Evolutionary conservation across 2,797 vertebrate genomes (phyloP), one percentile per base, ranked within the genome.

Genomic region (Enteromius anoplus): DNA sequence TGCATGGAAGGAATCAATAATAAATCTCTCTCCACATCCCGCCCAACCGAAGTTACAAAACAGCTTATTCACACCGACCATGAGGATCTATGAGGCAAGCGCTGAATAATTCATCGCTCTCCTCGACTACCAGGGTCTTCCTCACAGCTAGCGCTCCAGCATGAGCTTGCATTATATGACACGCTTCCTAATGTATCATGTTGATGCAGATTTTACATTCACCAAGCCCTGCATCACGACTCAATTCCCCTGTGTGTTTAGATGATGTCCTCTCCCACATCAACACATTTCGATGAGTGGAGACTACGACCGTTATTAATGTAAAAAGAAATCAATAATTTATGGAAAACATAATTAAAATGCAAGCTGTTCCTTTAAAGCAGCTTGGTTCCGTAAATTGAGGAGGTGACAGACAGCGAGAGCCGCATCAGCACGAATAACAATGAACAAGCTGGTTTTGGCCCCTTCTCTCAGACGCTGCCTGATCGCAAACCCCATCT

Each of bases 381-480:
- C 49, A 40, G 51, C 68, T 79, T 42, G 68, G 23, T 29, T 62
- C 7, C 37, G 0, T 69, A 29, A n/a, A 29, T 19, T 68, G 29
- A 64, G 70, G 37, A 58, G 58, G 47, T 49, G 53, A 29, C 53
- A 32, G 53, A 77, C 15, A 53, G 53, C 40, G 75, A 81, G 87
- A 81, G 75, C 58, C 21, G 21, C 73, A 83, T 73, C 71, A 40
- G 32, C 51, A 66, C 45, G 76, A 81, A 84, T 86, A 78, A 73
- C 42, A 80, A 66, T 37, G 78, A 81, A 75, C 71, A 32, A 65
- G 64, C 84, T 77, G 71, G 71, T 82, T 84, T 80, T 84, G 65
- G 40, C 84, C 87, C n/a, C 62, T 75, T 85, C 55, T 76, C 66
- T 81, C 71, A 19, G n/a, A 53, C 26, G 60, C 60, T 64, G 60